Base-by-base conservation (phyloP, 2,113 vertebrate genomes). In the Halcyon malimbica region DNA sequence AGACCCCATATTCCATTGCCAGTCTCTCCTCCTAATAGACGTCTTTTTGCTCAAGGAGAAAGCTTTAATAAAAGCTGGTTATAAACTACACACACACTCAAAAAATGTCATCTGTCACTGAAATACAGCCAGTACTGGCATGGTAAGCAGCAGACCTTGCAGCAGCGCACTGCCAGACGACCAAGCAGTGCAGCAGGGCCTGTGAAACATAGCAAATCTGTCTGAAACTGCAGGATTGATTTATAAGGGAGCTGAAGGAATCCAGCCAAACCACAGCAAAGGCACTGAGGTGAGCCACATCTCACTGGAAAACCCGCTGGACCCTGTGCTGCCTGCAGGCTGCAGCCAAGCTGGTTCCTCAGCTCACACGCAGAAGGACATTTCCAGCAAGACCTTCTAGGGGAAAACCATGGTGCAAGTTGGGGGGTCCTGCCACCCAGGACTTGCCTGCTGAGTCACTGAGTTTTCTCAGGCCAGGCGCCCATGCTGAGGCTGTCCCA, bases 81-180 rank as follows among this genome's bases (percentile, higher is more conserved):
- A n/a, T 50, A 74, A 95, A 88, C 79, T 48, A 69, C 18, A 79
- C 90, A 26, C 9, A 7, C 71, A 10, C 59, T 23, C 78, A 60
- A 93, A 83, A 95, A 90, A 92, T 74, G 79, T 93, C 92, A 95
- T 63, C 75, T 92, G 93, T 28, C 88, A 56, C 83, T 87, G 93
- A 81, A 83, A 64, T 5, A 5, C 83, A 75, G 76, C 76, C 93
- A 90, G 86, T 11, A 8, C 29, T 37, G 54, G 82, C 79, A 31
- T 35, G 86, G 91, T 35, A 16, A 65, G 84, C 70, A 87, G 69
- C 48, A 82, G 77, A 44, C 10, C 83, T 67, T n/a, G 5, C 41
- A 91, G 89, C 90, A 80, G 74, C 60, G 4, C 81, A 5, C 57
- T 73, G 70, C 91, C 77, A 76, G 90, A 29, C 67, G 62, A 44